Evolutionary conservation across 2,888 invertebrate genomes (phyloP).

Genomic region (Leptinotarsa peninsularis): DNA sequence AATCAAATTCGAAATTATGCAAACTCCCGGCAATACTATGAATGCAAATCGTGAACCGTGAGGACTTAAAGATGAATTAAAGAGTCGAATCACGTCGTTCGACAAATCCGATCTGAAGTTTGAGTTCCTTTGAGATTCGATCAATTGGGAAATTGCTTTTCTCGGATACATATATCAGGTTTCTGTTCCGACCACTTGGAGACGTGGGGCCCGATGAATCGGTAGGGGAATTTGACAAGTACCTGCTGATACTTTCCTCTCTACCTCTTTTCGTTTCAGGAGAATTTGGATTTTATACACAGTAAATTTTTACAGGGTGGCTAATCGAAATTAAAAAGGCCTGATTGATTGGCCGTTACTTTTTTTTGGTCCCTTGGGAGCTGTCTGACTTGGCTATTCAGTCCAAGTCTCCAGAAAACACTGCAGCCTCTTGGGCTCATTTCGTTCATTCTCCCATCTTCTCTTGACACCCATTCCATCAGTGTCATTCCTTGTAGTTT

Average conservation of each 20-base stretch:
- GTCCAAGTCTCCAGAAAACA: no score
- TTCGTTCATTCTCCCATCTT: no score
- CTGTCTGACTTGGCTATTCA: no score
- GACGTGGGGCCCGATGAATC: background rate
- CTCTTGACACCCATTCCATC: no score
- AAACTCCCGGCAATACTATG: conserved; percentile 5
- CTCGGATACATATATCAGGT: conserved; percentile 14
- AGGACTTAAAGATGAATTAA: conserved; percentile 18
- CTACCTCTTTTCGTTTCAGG: background rate
- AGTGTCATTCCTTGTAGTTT: no score
- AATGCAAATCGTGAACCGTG: conserved; percentile 20
- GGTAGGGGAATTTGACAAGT: background rate
- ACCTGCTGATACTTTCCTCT: background rate
- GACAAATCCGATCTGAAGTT: conserved; percentile 16
- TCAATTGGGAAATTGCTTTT: conserved; percentile 25
- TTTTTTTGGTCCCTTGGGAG: no score
- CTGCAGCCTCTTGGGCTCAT: no score
- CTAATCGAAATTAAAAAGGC: no score
- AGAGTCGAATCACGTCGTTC: conserved; percentile 25
- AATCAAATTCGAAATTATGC: conserved; percentile 1
- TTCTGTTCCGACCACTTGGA: background rate
- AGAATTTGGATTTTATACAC: no score
- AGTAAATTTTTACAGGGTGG: no score
- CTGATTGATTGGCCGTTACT: no score
- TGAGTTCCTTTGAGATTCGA: conserved; percentile 20